Percentiles rank a stretch among this genome's conserved stretches.
phyloP scores from a whole-genome alignment of 2,888 invertebrate genomes.

The Nomada ferruginata region DNA sequence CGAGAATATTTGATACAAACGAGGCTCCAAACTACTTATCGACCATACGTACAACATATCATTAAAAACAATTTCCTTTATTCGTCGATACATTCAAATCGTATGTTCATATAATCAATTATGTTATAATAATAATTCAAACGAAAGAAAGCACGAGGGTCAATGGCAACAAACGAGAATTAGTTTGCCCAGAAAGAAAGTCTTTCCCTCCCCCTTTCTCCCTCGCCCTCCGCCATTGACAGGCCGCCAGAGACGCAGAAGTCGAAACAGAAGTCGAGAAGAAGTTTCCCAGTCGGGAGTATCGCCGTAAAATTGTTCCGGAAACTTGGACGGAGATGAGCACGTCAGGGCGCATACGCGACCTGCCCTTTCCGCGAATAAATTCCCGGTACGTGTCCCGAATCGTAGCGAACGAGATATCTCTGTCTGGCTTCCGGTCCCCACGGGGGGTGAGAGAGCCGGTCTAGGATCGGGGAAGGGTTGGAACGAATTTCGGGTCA shows the following conservation, averaged over 20 bases:
- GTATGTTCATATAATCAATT: no score
- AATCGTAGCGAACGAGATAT: conserved; percentile 71
- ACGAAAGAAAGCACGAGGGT: no score
- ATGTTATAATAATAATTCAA: no score
- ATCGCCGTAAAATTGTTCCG: conserved; percentile 73
- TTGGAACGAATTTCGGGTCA: conserved; percentile 52
- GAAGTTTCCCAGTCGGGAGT: conserved; percentile 51
- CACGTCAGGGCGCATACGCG: conserved; percentile 73
- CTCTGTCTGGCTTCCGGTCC: conserved; percentile 56
- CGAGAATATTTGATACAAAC: not conserved
- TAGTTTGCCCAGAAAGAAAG: no score
- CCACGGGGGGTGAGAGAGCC: conserved; percentile 45
- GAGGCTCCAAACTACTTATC: no score
- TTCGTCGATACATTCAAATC: no score
- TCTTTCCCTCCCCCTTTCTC: no score
- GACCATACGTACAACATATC: no score
- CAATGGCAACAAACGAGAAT: no score
- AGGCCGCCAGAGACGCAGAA: conserved; percentile 32
- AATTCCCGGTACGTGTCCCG: conserved; percentile 81
- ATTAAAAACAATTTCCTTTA: no score
- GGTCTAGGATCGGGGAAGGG: not conserved
- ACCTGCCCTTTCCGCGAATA: conserved; percentile 76
- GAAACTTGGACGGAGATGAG: conserved; percentile 74
- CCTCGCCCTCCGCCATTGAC: not conserved
- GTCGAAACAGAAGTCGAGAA: conserved; percentile 47